Evolutionary conservation across 2,113 vertebrate species (phyloP).

Genomic region (Bungarus multicinctus): DNA sequence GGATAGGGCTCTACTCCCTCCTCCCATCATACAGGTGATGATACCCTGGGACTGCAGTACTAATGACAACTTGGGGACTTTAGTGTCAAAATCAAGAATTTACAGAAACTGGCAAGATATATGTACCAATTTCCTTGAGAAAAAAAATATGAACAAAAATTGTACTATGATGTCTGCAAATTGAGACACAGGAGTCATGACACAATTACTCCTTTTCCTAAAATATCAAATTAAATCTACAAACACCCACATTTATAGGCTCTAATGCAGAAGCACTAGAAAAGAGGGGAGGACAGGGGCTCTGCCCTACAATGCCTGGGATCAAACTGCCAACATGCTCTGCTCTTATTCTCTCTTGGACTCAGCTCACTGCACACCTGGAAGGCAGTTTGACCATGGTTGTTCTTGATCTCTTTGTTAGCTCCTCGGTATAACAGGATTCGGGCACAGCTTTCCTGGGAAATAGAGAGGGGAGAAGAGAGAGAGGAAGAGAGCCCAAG

Average conservation of each 20-base stretch:
- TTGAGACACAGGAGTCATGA: background rate
- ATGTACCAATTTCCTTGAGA: background rate
- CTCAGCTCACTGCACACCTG: conserved; percentile 71
- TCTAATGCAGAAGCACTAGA: background rate
- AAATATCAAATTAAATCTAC: background rate
- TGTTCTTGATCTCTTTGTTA: conserved; percentile 87
- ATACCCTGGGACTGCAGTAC: background rate
- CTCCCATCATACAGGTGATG: background rate
- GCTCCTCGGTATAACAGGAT: conserved; percentile 88
- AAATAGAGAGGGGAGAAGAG: background rate
- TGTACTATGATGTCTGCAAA: background rate
- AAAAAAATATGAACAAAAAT: background rate
- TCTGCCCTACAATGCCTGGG: background rate
- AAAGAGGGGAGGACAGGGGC: background rate
- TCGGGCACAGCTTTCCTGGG: conserved; percentile 86
- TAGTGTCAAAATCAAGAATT: background rate
- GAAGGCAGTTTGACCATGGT: conserved; percentile 87
- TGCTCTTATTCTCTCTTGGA: background rate
- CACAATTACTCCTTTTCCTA: background rate
- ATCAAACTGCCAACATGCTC: background rate
- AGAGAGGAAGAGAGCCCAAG: background rate
- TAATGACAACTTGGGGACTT: background rate
- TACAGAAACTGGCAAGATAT: background rate
- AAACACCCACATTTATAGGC: background rate
- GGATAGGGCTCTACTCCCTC: background rate